These are phyloP conservation scores for Butorides virescens DNA, from an alignment of 2,113 vertebrate species.

Conservation along the genomic window DNA sequence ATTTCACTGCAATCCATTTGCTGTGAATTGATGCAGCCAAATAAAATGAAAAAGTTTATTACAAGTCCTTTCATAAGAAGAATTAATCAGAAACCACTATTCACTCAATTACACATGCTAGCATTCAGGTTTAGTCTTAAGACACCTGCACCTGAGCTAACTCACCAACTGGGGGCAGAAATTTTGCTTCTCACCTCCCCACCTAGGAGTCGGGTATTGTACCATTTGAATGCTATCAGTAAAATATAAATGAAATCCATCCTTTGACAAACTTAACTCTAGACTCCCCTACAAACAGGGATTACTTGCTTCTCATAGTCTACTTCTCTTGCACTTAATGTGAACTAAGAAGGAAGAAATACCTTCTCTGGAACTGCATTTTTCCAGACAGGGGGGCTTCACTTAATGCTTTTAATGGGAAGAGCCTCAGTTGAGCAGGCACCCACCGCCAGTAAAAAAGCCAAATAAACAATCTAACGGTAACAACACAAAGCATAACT, in stretches of 20 bases:
- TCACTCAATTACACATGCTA: not conserved
- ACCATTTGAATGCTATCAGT: not conserved
- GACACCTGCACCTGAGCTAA: not conserved
- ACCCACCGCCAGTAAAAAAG: not conserved
- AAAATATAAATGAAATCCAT: not conserved
- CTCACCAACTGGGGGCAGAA: not conserved
- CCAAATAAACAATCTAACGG: not conserved
- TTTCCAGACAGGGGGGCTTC: not conserved
- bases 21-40: constrained; percentile 42
- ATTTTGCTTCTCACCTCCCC: not conserved
- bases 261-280: not conserved
- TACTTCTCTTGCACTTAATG: not conserved
- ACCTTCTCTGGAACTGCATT: not conserved
- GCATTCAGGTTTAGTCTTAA: not conserved
- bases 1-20: constrained; percentile 56
- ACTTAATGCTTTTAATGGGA: not conserved
- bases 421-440: not conserved
- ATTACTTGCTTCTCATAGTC: not conserved
- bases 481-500: not conserved
- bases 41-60: constrained; percentile 41
- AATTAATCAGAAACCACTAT: not conserved
- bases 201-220: not conserved
- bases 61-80: not conserved
- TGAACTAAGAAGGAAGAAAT: not conserved
- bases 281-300: not conserved